phyloP scores from a whole-genome alignment of 2,797 vertebrate genomes.

The Phrynocephalus vlangalii region DNA sequence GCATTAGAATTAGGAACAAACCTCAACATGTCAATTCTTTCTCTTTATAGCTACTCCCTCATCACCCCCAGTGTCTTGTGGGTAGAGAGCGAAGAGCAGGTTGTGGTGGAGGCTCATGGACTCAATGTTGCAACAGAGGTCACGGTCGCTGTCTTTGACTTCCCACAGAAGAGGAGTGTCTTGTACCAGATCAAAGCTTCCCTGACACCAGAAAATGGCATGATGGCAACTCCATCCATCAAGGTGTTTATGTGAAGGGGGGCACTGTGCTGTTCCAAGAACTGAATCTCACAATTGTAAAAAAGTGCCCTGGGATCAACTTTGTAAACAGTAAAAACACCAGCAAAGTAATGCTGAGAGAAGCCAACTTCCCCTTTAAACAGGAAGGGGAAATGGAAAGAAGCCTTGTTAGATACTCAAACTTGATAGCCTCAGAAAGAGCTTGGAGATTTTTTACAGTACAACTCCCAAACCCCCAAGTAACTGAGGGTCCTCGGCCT shows the following conservation, averaged over 20 bases:
- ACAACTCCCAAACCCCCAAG: no score
- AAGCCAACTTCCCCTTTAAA: no score
- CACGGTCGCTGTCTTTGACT: constrained; percentile 61
- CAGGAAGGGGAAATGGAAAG: no score
- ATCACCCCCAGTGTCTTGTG: constrained; percentile 75
- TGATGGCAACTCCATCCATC: constrained; percentile 53
- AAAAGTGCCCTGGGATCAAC: no score
- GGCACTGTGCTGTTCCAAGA: not conserved
- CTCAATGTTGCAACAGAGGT: fast-evolving
- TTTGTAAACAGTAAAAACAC: no score
- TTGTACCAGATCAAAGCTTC: not conserved
- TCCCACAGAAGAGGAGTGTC: constrained; percentile 61
- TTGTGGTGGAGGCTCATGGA: constrained; percentile 70
- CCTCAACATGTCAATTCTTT: not conserved
- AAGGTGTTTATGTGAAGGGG: constrained; percentile 59
- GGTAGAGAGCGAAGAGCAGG: constrained; percentile 69
- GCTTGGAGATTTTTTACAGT: no score
- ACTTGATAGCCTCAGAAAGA: no score
- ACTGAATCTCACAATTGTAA: no score
- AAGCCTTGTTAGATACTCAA: no score
- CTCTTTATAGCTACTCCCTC: constrained; percentile 60
- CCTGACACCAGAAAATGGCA: not conserved
- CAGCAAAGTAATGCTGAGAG: no score
- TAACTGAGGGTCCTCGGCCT: no score
- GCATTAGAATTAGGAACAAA: not conserved